Conservation (phyloP, 35 echinoderm and acorn worm species). For the Ptychodera flava region DNA sequence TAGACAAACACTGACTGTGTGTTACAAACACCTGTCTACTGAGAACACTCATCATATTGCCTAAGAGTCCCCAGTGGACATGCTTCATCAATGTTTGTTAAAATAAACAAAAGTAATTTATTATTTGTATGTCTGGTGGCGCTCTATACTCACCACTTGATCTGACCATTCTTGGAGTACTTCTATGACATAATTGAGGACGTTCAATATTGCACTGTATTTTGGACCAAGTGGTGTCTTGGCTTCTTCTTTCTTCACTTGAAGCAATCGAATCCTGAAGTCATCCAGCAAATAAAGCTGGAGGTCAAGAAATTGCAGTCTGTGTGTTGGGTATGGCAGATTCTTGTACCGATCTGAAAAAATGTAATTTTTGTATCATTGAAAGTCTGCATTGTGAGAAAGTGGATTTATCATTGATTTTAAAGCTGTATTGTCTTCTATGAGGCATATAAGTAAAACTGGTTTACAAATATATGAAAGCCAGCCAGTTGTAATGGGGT, state of each 20-base stretch:
- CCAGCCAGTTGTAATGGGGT: no score
- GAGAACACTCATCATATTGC: no score
- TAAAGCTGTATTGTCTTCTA: no score
- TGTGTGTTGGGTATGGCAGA: slow-evolving; percentile 67
- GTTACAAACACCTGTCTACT: no score
- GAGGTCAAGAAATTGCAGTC: slow-evolving; percentile 83
- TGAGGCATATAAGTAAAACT: no score
- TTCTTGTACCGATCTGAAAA: slow-evolving; percentile 84
- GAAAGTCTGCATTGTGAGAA: no score
- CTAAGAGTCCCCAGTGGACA: no score
- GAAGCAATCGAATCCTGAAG: slow-evolving; percentile 65
- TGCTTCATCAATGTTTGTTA: not conserved
- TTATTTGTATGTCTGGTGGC: not conserved
- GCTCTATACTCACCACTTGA: slow-evolving; percentile 61
- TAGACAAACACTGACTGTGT: no score
- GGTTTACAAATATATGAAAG: no score
- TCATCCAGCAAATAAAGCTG: slow-evolving; percentile 79
- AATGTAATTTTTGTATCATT: no score
- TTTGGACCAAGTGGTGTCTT: slow-evolving; percentile 54
- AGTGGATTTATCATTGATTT: no score
- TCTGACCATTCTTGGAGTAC: slow-evolving; percentile 84
- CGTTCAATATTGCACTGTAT: slow-evolving; percentile 82
- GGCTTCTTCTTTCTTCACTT: slow-evolving; percentile 62
- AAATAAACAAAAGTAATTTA: not conserved
- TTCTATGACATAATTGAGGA: slow-evolving; percentile 68